phyloP scores from a whole-genome alignment of 2,888 invertebrate species.

The Biston betularia region DNA sequence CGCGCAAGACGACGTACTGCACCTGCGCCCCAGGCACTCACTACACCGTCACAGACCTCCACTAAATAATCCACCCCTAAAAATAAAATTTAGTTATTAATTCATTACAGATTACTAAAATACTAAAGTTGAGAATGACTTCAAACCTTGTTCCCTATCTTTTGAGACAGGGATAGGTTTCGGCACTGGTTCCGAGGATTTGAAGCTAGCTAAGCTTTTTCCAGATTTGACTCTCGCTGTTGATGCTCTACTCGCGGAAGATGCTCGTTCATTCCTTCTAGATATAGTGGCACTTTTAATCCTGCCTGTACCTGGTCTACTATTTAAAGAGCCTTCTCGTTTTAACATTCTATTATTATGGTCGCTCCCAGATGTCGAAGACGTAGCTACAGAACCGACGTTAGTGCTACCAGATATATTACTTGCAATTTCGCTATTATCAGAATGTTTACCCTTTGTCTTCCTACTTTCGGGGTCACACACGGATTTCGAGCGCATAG shows the following conservation, averaged over 20 bases:
- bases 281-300: slow-evolving; percentile 82
- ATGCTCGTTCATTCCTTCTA: slow-evolving; percentile 75
- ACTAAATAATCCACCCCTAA: slow-evolving; percentile 95
- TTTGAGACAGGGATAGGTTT: slow-evolving; percentile 83
- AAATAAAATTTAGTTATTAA: slow-evolving; percentile 40
- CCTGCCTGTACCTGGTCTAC: slow-evolving; percentile 71
- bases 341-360: slow-evolving; percentile 71
- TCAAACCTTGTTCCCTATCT: slow-evolving; percentile 89
- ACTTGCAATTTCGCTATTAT: slow-evolving; percentile 76
- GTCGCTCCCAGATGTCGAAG: slow-evolving; percentile 81
- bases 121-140: slow-evolving; percentile 13
- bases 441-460: slow-evolving; percentile 66
- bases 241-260: slow-evolving; percentile 86
- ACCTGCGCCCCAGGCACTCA: slow-evolving; percentile 95
- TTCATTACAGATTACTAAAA: slow-evolving; percentile 27
- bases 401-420: slow-evolving; percentile 78
- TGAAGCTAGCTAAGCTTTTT: slow-evolving; percentile 78
- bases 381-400: slow-evolving; percentile 74
- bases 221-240: slow-evolving; percentile 87
- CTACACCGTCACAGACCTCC: slow-evolving; percentile 93
- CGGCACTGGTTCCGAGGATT: slow-evolving; percentile 82
- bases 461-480: slow-evolving; percentile 80
- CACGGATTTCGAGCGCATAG: slow-evolving; percentile 79
- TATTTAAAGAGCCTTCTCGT: slow-evolving; percentile 74
- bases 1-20: slow-evolving; percentile 93